These are phyloP conservation scores for Drosophila paulistorum DNA, from an alignment of 1,140 invertebrate genomes.

Conservation along the genomic window DNA sequence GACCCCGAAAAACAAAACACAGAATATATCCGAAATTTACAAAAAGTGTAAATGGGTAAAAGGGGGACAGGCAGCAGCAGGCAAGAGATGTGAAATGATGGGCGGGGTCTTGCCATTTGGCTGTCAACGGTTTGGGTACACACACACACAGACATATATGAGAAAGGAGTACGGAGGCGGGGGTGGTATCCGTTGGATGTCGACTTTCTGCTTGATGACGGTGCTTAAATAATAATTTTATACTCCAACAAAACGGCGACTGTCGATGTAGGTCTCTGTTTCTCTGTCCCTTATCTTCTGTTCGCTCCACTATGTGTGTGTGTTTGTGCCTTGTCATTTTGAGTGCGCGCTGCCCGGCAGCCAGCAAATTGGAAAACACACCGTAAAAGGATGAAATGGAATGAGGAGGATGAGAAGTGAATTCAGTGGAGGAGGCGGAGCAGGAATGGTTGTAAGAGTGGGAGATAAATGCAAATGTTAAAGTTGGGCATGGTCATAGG, in stretches of 20 bases:
- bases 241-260: slow-evolving; percentile 75
- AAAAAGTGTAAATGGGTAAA: slow-evolving; percentile 70
- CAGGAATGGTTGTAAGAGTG: neutral
- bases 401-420: slow-evolving; percentile 48
- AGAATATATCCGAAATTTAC: slow-evolving; percentile 51
- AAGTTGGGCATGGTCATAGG: slow-evolving; percentile 13
- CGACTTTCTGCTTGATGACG: slow-evolving; percentile 80
- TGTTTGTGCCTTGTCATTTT: slow-evolving; percentile 70
- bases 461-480: slow-evolving; percentile 75
- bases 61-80: neutral
- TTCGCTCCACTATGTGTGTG: slow-evolving; percentile 18
- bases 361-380: slow-evolving; percentile 73
- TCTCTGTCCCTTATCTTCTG: slow-evolving; percentile 31
- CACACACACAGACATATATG: slow-evolving; percentile 45
- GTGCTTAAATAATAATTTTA: slow-evolving; percentile 82
- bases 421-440: neutral
- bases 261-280: slow-evolving; percentile 50
- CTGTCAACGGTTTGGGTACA: slow-evolving; percentile 60
- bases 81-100: slow-evolving; percentile 19
- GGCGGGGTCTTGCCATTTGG: slow-evolving; percentile 27
- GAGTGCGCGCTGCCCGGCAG: slow-evolving; percentile 47
- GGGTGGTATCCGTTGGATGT: slow-evolving; percentile 37
- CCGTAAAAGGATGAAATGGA: neutral
- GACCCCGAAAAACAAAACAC: slow-evolving; percentile 38
- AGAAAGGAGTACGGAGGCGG: slow-evolving; percentile 13